These are phyloP conservation scores for Aurelia aurita DNA, from an alignment of 30 jellyfish, hydroid and myxozoan genomes.

Conservation along the genomic window DNA sequence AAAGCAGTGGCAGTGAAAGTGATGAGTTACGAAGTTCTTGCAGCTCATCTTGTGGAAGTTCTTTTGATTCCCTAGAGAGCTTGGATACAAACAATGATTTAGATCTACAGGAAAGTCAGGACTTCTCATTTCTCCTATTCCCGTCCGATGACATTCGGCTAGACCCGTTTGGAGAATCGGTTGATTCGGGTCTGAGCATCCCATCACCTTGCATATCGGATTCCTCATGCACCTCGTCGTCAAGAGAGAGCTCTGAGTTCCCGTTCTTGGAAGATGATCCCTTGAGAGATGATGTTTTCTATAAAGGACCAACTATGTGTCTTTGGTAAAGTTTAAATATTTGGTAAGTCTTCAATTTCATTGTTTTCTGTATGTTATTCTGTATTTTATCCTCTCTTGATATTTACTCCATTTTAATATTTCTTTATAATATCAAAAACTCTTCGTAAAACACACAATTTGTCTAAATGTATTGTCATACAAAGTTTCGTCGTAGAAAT, in stretches of 20 bases:
- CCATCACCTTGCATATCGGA: conserved; percentile 85
- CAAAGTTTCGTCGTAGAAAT: no score
- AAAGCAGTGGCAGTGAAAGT: conserved; percentile 30
- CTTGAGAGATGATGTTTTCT: conserved; percentile 60
- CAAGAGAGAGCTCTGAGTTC: conserved; percentile 64
- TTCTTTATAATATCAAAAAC: no score
- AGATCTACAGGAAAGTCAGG: conserved; percentile 55
- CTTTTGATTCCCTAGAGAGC: conserved; percentile 59
- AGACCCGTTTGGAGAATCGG: conserved; percentile 70
- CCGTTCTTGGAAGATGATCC: conserved; percentile 85
- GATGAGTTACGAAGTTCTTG: conserved; percentile 66
- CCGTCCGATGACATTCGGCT: conserved; percentile 69
- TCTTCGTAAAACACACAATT: no score
- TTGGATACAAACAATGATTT: conserved; percentile 39
- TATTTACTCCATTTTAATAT: no score
- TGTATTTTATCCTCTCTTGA: no score
- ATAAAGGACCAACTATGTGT: conserved; percentile 79
- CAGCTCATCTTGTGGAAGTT: conserved; percentile 57
- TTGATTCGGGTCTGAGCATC: conserved; percentile 72
- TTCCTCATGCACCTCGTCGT: conserved; percentile 64
- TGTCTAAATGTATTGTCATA: no score
- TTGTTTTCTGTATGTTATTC: not conserved
- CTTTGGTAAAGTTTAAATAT: conserved; percentile 51
- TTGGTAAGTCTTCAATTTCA: not conserved
- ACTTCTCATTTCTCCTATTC: conserved; percentile 71